Conservation (phyloP, 2,888 invertebrate genomes). For the Lochmaea capreae region DNA sequence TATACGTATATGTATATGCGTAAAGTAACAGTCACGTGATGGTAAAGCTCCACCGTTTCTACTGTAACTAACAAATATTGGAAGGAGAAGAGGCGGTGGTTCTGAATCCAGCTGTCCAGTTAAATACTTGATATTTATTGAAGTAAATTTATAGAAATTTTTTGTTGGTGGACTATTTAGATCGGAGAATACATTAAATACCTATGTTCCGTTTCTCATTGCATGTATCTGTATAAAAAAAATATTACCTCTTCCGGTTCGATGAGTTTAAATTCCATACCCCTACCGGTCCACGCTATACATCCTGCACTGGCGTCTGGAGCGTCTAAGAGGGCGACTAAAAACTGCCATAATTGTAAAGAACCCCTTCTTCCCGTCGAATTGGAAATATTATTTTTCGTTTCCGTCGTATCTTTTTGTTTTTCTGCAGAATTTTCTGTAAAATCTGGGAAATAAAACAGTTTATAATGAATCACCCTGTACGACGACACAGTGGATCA, state of each 20-base stretch:
- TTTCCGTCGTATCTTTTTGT: slow-evolving; percentile 51
- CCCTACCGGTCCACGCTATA: slow-evolving; percentile 95
- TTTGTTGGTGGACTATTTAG: too few species aligned
- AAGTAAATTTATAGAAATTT: too few species aligned
- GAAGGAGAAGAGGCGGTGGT: too few species aligned
- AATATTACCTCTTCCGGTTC: slow-evolving; percentile 90
- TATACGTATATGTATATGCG: too few species aligned
- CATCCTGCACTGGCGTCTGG: slow-evolving; percentile 78
- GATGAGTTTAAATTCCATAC: slow-evolving; percentile 94
- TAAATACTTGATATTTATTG: too few species aligned
- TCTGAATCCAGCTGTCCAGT: too few species aligned
- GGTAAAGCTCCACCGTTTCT: too few species aligned
- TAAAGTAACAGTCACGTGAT: too few species aligned
- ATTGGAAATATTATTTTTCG: slow-evolving; percentile 51
- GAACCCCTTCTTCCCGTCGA: slow-evolving; percentile 76
- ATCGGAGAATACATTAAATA: too few species aligned
- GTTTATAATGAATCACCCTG: background rate
- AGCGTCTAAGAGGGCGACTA: slow-evolving; percentile 83
- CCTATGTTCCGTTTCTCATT: too few species aligned
- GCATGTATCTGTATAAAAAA: too few species aligned
- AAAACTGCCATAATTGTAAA: slow-evolving; percentile 94
- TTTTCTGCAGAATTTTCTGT: slow-evolving; percentile 53
- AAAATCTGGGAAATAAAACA: slow-evolving; percentile 42
- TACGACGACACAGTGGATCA: background rate
- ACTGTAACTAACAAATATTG: too few species aligned